Percentiles rank a stretch among this genome's conserved stretches.
phyloP scores from a whole-genome alignment of 2,113 vertebrate genomes.

The Argyrosomus japonicus region DNA sequence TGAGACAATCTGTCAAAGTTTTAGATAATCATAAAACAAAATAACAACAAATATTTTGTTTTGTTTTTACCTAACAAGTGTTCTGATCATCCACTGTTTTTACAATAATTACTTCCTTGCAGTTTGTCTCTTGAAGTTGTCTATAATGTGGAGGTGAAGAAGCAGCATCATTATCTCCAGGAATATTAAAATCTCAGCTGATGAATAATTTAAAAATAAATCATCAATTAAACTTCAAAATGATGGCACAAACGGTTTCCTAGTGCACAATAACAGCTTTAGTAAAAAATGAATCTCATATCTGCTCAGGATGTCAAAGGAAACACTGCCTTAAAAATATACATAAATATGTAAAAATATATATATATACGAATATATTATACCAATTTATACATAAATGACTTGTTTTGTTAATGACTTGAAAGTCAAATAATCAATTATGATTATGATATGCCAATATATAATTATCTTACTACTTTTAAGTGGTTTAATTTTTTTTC shows the following conservation, averaged over 20 bases:
- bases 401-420: neutral
- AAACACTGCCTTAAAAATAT: neutral
- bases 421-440: neutral
- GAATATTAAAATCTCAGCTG: neutral
- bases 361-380: no score
- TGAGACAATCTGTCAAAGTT: neutral
- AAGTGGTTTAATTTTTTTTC: neutral
- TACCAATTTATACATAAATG: neutral
- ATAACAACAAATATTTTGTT: neutral
- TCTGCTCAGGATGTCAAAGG: neutral
- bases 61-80: no score
- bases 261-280: neutral
- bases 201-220: neutral
- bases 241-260: neutral
- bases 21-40: neutral
- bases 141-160: neutral
- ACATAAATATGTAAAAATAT: no score
- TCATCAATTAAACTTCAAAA: neutral
- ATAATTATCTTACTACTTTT: neutral
- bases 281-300: neutral
- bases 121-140: neutral
- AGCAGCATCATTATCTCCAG: neutral
- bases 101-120: neutral
- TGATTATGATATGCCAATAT: no score
- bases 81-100: no score